Conservation (phyloP, 2,888 invertebrate species). For the Acronicta alni region DNA sequence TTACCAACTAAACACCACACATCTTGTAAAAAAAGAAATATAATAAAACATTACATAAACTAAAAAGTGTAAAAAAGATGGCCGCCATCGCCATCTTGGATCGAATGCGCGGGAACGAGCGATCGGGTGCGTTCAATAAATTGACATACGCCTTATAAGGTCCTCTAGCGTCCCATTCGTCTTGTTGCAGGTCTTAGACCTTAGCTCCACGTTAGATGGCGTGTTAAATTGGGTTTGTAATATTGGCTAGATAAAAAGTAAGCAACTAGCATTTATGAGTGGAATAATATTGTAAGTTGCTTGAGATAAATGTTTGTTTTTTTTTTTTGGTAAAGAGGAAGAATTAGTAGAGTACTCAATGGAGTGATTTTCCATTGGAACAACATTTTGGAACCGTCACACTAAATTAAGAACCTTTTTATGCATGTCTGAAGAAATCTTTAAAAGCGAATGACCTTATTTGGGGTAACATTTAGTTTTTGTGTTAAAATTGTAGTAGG, state of each 20-base stretch:
- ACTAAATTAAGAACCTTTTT: no score
- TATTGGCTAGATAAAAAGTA: conserved; percentile 65
- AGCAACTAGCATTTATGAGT: conserved; percentile 42
- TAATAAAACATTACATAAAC: conserved; percentile 73
- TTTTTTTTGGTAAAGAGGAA: neutral
- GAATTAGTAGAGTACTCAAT: neutral
- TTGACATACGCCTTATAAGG: conserved; percentile 86
- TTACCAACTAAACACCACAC: conserved; percentile 35
- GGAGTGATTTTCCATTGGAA: no score
- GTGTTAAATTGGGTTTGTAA: conserved; percentile 72
- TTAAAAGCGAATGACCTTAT: no score
- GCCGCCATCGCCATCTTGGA: conserved; percentile 72
- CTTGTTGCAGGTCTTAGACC: conserved; percentile 73
- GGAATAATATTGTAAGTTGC: conserved; percentile 31
- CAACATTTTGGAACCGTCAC: no score
- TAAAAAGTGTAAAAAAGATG: conserved; percentile 70
- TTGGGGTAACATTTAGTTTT: no score
- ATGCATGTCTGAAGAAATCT: no score
- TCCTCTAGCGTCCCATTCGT: conserved; percentile 71
- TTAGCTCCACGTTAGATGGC: conserved; percentile 70
- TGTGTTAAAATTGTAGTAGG: no score
- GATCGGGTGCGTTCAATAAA: conserved; percentile 80
- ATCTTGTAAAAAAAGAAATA: conserved; percentile 69
- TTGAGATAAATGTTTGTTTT: conserved; percentile 37
- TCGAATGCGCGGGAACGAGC: conserved; percentile 76